Conservation (phyloP, 64 coral and sea anemone species). For the Actinia equina region DNA sequence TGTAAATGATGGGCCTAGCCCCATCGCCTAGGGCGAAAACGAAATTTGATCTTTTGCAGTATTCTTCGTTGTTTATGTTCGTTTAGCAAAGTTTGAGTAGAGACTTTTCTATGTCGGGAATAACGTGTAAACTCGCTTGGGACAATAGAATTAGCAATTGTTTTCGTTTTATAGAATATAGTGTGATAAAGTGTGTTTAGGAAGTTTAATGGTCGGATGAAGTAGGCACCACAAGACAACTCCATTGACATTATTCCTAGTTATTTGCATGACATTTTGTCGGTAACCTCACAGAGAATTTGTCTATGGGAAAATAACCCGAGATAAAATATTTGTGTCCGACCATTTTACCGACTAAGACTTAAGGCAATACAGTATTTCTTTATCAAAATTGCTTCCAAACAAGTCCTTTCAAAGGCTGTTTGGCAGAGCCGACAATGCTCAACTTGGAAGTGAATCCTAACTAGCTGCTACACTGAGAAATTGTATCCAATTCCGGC, state of each 20-base stretch:
- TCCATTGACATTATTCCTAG: not conserved
- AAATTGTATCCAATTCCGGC: not conserved
- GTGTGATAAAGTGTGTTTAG: not conserved
- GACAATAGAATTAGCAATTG: not conserved
- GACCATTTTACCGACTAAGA: not conserved
- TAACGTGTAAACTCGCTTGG: not conserved
- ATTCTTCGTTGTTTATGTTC: not conserved
- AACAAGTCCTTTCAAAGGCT: not conserved
- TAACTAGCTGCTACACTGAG: not conserved
- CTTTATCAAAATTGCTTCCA: conserved; percentile 6
- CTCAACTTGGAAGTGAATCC: not conserved
- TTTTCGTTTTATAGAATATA: not conserved
- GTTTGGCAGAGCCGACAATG: not conserved
- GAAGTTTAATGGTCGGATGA: not conserved
- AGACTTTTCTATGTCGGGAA: not conserved
- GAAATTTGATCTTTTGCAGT: conserved; percentile 23
- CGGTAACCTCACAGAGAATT: conserved; percentile 8
- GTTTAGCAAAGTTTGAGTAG: not conserved
- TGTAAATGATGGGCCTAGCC: conserved; percentile 12
- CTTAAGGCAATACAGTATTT: not conserved
- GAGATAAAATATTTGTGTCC: not conserved
- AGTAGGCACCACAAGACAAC: not conserved
- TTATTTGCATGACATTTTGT: not conserved
- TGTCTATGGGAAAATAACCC: not conserved
- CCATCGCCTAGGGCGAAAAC: conserved; percentile 17